A percentile compares a stretch with the other conserved stretches of the same genome.
Evolutionary conservation across 1,140 invertebrate species (phyloP).

Genomic region (Telenomus remus): DNA sequence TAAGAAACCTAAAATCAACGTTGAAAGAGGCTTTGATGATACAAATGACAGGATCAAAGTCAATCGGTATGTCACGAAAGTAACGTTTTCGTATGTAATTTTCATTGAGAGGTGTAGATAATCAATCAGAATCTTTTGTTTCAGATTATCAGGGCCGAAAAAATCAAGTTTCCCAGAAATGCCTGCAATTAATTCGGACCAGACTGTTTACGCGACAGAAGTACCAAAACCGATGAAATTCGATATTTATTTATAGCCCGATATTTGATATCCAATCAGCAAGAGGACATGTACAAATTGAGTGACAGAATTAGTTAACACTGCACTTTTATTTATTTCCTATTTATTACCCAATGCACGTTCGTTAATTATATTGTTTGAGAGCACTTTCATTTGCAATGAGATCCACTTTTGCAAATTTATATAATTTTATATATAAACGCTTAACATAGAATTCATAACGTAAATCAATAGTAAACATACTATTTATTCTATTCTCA

Average conservation of each 20-base stretch:
- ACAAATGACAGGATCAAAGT: neutral
- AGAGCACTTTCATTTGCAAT: neutral
- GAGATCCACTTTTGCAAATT: too few species aligned
- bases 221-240: constrained; percentile 60
- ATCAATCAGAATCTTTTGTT: neutral
- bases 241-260: constrained; percentile 27
- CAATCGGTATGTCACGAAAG: neutral
- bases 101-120: too few species aligned
- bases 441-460: too few species aligned
- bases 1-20: neutral
- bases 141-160: constrained; percentile 22
- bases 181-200: constrained; percentile 49
- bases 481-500: too few species aligned
- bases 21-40: too few species aligned
- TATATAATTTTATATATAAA: too few species aligned
- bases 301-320: neutral
- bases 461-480: too few species aligned
- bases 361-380: neutral
- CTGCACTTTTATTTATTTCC: neutral
- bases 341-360: neutral
- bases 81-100: too few species aligned
- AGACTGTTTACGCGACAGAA: constrained; percentile 44
- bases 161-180: constrained; percentile 47
- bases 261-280: too few species aligned
- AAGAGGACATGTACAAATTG: neutral